These are phyloP conservation scores for Allobates femoralis DNA, from an alignment of 2,797 vertebrate genomes.

Conservation along the genomic window DNA sequence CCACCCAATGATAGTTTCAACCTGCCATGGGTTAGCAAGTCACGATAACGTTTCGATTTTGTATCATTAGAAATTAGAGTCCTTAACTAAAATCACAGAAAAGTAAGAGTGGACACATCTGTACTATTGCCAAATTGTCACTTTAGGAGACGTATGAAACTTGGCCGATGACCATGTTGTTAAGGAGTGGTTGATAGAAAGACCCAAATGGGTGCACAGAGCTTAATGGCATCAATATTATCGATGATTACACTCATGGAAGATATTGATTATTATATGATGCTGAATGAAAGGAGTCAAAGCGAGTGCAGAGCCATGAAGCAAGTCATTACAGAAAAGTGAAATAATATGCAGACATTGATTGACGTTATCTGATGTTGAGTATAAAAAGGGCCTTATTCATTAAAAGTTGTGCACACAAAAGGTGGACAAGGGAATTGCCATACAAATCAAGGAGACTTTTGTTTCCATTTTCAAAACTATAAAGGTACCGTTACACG, in stretches of 20 bases:
- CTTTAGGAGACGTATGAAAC: slow-evolving; percentile 22
- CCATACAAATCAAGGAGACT: neutral
- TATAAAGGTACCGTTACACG: no score
- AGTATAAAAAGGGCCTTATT: neutral
- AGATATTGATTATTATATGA: slow-evolving; percentile 53
- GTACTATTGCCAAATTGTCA: slow-evolving; percentile 5
- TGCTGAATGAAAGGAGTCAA: slow-evolving; percentile 44
- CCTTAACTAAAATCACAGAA: no score
- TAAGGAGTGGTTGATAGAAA: neutral
- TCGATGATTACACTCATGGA: slow-evolving; percentile 39
- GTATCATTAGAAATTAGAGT: no score
- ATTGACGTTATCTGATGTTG: neutral
- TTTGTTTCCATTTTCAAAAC: neutral
- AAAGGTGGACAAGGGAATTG: neutral
- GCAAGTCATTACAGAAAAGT: neutral
- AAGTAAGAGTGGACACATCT: no score
- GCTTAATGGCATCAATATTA: slow-evolving; percentile 34
- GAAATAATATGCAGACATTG: neutral
- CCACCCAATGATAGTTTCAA: no score
- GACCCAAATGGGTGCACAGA: slow-evolving; percentile 13
- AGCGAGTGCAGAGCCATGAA: slow-evolving; percentile 29
- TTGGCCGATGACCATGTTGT: slow-evolving; percentile 21
- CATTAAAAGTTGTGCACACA: neutral
- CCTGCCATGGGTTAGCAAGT: no score
- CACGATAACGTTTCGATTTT: no score